Conservation (phyloP, 2,113 vertebrate genomes). For the Morone chrysops region DNA sequence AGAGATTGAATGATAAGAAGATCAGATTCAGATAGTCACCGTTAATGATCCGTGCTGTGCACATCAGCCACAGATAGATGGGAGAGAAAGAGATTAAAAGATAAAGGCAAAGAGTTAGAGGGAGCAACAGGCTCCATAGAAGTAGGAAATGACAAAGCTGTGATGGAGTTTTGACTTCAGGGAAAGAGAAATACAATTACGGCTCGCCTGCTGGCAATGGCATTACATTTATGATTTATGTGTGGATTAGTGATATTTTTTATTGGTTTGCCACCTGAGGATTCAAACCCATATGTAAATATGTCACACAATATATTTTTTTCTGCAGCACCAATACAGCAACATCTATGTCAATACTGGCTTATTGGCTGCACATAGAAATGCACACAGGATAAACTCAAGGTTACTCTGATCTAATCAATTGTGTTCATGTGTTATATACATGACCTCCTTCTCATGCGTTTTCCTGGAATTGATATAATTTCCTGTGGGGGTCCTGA, state of each 20-base stretch:
- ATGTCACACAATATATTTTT: background rate
- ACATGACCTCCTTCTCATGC: constrained; percentile 61
- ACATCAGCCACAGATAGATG: constrained; percentile 37
- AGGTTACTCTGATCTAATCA: constrained; percentile 55
- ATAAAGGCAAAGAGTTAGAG: constrained; percentile 27
- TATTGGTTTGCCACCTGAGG: constrained; percentile 30
- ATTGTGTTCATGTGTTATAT: constrained; percentile 59
- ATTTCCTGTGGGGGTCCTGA: constrained; percentile 57
- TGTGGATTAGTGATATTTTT: background rate
- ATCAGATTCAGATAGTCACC: constrained; percentile 65
- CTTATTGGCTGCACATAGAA: constrained; percentile 17
- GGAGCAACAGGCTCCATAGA: background rate
- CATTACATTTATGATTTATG: constrained; percentile 31
- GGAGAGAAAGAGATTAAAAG: constrained; percentile 41
- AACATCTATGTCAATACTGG: background rate
- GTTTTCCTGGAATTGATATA: constrained; percentile 75
- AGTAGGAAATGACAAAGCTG: constrained; percentile 10
- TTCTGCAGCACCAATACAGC: background rate
- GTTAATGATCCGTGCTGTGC: constrained; percentile 55
- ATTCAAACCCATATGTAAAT: constrained; percentile 9
- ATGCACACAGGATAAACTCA: constrained; percentile 15
- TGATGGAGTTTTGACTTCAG: constrained; percentile 27
- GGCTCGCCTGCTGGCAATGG: background rate
- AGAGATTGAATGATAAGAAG: constrained; percentile 73
- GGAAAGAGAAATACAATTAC: constrained; percentile 6